These are phyloP conservation scores for Poeciliopsis prolifica DNA, from an alignment of 2,113 vertebrate species.

Conservation along the genomic window DNA sequence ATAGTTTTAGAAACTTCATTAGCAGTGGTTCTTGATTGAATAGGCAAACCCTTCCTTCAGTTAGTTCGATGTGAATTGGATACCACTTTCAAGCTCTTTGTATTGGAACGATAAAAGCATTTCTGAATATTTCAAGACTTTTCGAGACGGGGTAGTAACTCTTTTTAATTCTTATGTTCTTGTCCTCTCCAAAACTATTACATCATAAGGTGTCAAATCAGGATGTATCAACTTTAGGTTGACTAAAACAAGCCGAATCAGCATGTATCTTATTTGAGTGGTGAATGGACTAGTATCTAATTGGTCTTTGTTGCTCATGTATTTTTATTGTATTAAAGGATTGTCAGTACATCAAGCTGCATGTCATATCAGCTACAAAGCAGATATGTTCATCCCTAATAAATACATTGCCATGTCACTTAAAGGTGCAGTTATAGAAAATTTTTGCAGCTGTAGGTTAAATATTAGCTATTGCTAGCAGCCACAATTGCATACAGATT, in stretches of 20 bases:
- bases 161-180: not conserved
- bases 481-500: not conserved
- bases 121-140: no score
- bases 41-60: not conserved
- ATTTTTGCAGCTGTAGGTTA: not conserved
- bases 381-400: not conserved
- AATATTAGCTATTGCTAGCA: not conserved
- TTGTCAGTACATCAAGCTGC: not conserved
- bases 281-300: not conserved
- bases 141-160: no score
- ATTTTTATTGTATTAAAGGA: not conserved
- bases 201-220: not conserved
- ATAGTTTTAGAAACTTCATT: not conserved
- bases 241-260: not conserved
- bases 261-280: not conserved
- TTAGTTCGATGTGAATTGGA: not conserved
- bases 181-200: not conserved
- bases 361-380: not conserved
- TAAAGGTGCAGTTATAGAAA: not conserved
- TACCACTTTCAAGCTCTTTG: not conserved
- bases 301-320: not conserved
- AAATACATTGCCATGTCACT: not conserved
- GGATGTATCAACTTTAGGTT: not conserved
- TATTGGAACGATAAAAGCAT: not conserved
- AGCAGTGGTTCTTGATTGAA: not conserved